Percentiles rank a stretch among this genome's conserved stretches.
phyloP scores from a whole-genome alignment of 2,113 vertebrate genomes.

The Pitta sordida region DNA sequence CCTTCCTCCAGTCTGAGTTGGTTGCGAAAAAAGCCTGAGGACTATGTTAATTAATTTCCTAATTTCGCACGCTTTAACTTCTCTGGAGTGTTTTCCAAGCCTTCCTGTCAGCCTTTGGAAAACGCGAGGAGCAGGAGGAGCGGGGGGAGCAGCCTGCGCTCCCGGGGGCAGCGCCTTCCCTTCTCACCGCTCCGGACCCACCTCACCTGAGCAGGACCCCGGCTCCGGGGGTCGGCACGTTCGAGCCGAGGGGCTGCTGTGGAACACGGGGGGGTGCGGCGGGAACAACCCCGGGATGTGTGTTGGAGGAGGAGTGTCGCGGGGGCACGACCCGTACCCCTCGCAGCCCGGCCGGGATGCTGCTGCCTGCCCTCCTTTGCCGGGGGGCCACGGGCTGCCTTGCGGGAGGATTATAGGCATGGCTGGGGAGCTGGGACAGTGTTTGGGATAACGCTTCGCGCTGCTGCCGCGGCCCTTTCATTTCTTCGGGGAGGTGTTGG shows the following conservation, averaged over 20 bases:
- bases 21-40: background rate
- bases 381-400: background rate
- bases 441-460: fast-evolving
- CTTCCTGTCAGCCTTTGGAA: background rate
- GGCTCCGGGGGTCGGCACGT: background rate
- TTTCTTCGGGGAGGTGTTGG: no score
- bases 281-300: background rate
- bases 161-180: no score
- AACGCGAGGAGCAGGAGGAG: fast-evolving
- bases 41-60: background rate
- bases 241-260: background rate
- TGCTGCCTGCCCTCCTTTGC: background rate
- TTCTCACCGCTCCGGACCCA: no score
- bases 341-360: no score
- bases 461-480: no score
- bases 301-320: fast-evolving
- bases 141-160: background rate
- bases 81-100: fast-evolving
- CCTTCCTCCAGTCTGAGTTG: fast-evolving
- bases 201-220: no score
- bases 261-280: no score
- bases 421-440: background rate
- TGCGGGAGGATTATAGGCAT: background rate
- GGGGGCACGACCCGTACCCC: background rate
- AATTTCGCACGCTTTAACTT: background rate